phyloP scores from a whole-genome alignment of 2,113 vertebrate species.

The Pseudorasbora parva region DNA sequence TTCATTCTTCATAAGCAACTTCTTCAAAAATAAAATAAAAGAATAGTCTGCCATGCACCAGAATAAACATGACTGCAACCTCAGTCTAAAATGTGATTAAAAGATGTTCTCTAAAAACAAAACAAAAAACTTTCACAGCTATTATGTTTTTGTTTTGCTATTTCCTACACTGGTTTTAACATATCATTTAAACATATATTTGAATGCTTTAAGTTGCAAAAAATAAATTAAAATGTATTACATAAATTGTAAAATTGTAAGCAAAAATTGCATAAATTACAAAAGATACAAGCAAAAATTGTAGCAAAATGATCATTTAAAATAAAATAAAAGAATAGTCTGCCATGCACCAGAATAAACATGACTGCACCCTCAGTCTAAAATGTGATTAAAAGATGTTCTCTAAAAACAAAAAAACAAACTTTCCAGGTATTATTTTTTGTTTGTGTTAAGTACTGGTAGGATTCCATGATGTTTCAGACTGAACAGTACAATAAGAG shows the following conservation, averaged over 20 bases:
- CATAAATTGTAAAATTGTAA: too few species aligned
- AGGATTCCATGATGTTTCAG: not conserved
- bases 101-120: not conserved
- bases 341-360: not conserved
- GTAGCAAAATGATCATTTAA: too few species aligned
- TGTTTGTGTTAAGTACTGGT: not conserved
- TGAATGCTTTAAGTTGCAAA: too few species aligned
- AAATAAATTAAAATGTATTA: too few species aligned
- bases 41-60: not conserved
- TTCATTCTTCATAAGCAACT: not conserved
- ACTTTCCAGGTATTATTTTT: not conserved
- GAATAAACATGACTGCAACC: not conserved
- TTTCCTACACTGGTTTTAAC: too few species aligned
- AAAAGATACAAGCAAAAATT: too few species aligned
- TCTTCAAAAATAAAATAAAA: not conserved
- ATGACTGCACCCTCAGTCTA: not conserved
- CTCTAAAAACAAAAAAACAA: too few species aligned
- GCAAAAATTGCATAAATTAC: too few species aligned
- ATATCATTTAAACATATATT: too few species aligned
- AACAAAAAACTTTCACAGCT: too few species aligned
- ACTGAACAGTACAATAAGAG: not conserved
- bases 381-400: not conserved
- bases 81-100: not conserved
- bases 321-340: too few species aligned
- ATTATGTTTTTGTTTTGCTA: too few species aligned